Evolutionary conservation across 1,140 invertebrate species (phyloP).

Genomic region (Bombus huntii): DNA sequence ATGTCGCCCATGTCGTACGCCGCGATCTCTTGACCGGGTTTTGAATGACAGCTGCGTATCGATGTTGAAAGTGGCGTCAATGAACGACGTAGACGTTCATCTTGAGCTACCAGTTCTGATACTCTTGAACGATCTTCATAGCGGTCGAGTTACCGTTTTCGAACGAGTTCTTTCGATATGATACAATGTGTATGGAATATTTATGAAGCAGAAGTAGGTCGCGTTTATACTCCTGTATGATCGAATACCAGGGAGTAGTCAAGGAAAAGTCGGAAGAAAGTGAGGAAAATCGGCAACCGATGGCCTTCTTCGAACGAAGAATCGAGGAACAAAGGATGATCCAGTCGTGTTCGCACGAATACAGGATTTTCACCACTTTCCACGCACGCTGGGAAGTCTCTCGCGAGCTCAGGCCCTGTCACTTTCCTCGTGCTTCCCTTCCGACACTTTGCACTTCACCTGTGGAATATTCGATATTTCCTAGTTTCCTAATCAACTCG

Average conservation of each 20-base stretch:
- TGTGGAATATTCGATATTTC: neutral
- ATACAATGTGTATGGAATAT: no score
- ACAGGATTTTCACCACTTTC: conserved; percentile 68
- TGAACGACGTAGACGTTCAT: conserved; percentile 15
- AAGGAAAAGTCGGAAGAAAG: neutral
- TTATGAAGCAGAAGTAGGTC: no score
- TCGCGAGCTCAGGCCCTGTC: neutral
- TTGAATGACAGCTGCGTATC: neutral
- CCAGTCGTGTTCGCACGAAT: conserved; percentile 16
- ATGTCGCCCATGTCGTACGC: conserved; percentile 76
- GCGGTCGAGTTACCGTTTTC: neutral
- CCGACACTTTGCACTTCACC: conserved; percentile 60
- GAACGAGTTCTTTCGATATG: neutral
- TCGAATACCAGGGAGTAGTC: neutral
- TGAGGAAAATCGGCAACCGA: neutral
- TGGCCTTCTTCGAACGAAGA: neutral
- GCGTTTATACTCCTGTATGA: no score
- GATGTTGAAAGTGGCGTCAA: conserved; percentile 35
- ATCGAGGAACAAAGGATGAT: conserved; percentile 16
- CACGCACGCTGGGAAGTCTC: conserved; percentile 31
- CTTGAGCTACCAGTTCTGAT: neutral
- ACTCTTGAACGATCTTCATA: neutral
- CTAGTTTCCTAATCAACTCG: neutral
- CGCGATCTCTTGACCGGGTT: conserved; percentile 16
- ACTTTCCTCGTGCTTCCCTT: conserved; percentile 35